Evolutionary conservation across 64 coral and sea anemone genomes (phyloP).

Genomic region (Acropora tenuis): DNA sequence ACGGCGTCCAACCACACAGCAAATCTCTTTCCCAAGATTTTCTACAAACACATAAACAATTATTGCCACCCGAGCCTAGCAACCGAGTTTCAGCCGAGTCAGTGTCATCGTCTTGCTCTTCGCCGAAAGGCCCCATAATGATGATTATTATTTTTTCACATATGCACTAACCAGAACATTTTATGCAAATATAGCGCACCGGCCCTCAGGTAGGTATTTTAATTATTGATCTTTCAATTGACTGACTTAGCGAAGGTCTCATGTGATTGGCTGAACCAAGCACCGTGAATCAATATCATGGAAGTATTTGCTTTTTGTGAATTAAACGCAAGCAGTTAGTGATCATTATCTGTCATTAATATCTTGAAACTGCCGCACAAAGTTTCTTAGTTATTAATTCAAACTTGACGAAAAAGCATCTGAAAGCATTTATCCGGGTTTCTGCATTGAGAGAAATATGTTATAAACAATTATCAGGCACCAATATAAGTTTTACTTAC

Average conservation of each 20-base stretch:
- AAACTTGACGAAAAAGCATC: no score
- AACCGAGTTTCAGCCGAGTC: slow-evolving; percentile 35
- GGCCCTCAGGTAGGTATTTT: background rate
- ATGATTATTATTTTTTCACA: background rate
- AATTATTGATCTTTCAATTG: slow-evolving; percentile 37
- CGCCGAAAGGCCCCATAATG: slow-evolving; percentile 17
- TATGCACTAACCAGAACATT: slow-evolving; percentile 19
- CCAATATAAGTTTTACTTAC: no score
- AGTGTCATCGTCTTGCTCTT: slow-evolving; percentile 55
- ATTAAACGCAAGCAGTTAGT: background rate
- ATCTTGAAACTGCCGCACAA: background rate
- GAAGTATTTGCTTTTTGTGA: slow-evolving; percentile 6
- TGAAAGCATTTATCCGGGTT: no score
- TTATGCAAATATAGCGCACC: slow-evolving; percentile 38
- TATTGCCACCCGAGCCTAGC: slow-evolving; percentile 3
- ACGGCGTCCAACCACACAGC: slow-evolving; percentile 67
- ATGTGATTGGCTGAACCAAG: slow-evolving; percentile 20
- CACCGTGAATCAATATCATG: slow-evolving; percentile 9
- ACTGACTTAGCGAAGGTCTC: background rate
- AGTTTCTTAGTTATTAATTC: background rate
- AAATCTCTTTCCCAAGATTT: slow-evolving; percentile 35
- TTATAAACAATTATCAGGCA: no score
- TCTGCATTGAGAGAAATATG: no score
- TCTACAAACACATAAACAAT: slow-evolving; percentile 70
- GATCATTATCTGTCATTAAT: background rate